Evolutionary conservation across 2,797 vertebrate species (phyloP), one percentile per base, ranked within the genome.

Genomic region (Phoeniculus purpureus): DNA sequence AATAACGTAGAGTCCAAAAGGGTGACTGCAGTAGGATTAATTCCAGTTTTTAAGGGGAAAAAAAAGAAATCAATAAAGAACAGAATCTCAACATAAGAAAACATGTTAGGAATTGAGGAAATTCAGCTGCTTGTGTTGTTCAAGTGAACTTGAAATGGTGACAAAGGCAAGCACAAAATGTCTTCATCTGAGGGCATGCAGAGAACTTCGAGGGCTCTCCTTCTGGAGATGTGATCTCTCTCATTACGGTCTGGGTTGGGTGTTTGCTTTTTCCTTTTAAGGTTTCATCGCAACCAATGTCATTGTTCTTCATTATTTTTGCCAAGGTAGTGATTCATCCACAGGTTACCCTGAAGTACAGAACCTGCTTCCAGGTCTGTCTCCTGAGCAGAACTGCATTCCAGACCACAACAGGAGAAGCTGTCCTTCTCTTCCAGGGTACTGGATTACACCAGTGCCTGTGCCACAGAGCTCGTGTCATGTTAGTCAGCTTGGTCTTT

Each of bases 1-100:
- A 77, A 40, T 45, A 95, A 66, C 32, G 25, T 32, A 60, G 40
- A 91, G 62, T 78, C 81, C 66, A 85, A 76, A 93, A 90, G 31
- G 45, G 37, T 60, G 31, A 58, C 47, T 77, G 68, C 43, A 71
- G 48, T 23, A 79, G 50, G 82, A 89, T 65, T 56, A 85, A 78
- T 67, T 86, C 15, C 75, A 50, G 22, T 22, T 79, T 85, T 79
- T 43, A 32, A 25, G 32, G 40, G 37, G 70, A 67, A 27, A 55
- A 52, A 89, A 15, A 43, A 19, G n/a, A n/a, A n/a, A n/a, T n/a
- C n/a, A 77, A 9, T n/a, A 52, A 91, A 83, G 12, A 22, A 23
- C 23, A 74, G 60, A 66, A 43, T 70, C 37, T 82, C 73, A 71
- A 15, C 23, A 23, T 48, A 68, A 81, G 51, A 66, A 92, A 93